phyloP scores from a whole-genome alignment of 2,797 vertebrate genomes.

The Clarias laeviceps region DNA sequence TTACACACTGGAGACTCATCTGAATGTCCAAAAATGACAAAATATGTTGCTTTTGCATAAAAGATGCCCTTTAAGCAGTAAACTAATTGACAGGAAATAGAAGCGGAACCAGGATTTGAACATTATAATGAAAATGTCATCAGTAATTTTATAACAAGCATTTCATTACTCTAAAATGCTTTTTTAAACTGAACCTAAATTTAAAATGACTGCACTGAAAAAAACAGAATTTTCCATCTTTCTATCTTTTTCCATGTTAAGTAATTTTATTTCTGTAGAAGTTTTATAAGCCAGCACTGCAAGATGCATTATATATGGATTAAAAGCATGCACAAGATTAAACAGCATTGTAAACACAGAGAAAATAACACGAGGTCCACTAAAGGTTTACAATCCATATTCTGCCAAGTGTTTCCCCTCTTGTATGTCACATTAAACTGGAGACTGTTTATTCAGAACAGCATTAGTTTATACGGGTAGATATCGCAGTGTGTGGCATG shows the following conservation, averaged over 20 bases:
- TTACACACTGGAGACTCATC: too few relatives aligned
- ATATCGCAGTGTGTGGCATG: constrained; percentile 22
- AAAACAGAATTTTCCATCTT: background rate
- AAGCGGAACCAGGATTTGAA: background rate
- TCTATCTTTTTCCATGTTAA: background rate
- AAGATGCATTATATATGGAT: background rate
- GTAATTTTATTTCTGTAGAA: background rate
- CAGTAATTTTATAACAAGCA: background rate
- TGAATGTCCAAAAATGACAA: too few relatives aligned
- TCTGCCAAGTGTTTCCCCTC: constrained; percentile 24
- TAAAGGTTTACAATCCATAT: constrained; percentile 23
- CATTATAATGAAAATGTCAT: background rate
- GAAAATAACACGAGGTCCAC: background rate
- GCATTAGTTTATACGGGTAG: constrained; percentile 31
- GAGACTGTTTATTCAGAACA: constrained; percentile 32
- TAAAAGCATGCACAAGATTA: background rate
- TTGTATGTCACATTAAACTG: constrained; percentile 20
- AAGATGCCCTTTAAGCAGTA: background rate
- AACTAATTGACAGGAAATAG: background rate
- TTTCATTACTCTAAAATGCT: background rate
- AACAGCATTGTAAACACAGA: background rate
- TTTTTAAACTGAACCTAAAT: background rate
- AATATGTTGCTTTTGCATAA: too few relatives aligned
- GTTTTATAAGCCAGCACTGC: background rate
- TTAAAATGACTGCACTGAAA: background rate